Conservation (phyloP, 2,888 invertebrate species). For the Dryobotodes eremita region DNA sequence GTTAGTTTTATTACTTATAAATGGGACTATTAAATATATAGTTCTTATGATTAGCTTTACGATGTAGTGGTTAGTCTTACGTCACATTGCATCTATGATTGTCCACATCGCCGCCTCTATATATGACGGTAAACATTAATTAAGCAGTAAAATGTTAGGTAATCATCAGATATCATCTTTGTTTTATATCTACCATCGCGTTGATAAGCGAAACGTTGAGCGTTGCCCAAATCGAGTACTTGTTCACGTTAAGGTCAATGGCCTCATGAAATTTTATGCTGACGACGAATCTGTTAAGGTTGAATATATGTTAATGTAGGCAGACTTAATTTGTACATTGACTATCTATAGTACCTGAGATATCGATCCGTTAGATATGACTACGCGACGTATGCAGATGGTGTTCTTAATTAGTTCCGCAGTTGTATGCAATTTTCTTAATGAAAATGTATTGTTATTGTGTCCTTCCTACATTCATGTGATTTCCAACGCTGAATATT, state of each 20-base stretch:
- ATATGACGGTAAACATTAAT: conserved; percentile 78
- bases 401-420: conserved; percentile 19
- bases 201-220: conserved; percentile 71
- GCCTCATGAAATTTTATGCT: conserved; percentile 59
- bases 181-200: conserved; percentile 73
- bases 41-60: conserved; percentile 86
- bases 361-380: conserved; percentile 39
- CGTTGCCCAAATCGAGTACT: conserved; percentile 59
- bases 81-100: conserved; percentile 74
- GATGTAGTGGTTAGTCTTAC: conserved; percentile 77
- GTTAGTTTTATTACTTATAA: conserved; percentile 87
- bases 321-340: conserved; percentile 23
- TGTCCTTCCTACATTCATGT: neutral
- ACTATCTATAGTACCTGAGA: conserved; percentile 34
- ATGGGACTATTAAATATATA: conserved; percentile 88
- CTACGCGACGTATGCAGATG: conserved; percentile 13
- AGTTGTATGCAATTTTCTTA: conserved; percentile 21
- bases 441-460: conserved; percentile 26
- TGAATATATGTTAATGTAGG: conserved; percentile 38
- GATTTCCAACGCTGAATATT: neutral
- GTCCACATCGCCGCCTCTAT: conserved; percentile 70
- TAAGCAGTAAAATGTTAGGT: conserved; percentile 77
- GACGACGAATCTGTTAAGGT: conserved; percentile 39
- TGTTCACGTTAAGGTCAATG: conserved; percentile 53
- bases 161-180: conserved; percentile 73